Conservation (phyloP, 1,140 invertebrate genomes). For the Vanessa atalanta region DNA sequence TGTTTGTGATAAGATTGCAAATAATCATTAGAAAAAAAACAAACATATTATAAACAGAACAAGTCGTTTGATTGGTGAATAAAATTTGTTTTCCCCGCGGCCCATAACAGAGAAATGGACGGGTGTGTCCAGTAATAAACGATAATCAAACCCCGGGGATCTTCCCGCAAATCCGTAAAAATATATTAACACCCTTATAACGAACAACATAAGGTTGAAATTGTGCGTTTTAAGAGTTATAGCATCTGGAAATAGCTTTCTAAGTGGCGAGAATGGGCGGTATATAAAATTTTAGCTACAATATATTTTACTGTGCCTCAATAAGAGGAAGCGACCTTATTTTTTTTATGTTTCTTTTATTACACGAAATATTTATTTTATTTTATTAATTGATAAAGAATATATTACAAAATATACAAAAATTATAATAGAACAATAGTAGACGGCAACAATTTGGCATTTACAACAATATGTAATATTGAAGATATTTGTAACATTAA, state of each 20-base stretch:
- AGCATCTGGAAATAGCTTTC: slow-evolving; percentile 31
- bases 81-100: slow-evolving; percentile 1
- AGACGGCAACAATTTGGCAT: too few relatives aligned
- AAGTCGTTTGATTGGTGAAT: not conserved
- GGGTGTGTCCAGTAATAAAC: slow-evolving; percentile 44
- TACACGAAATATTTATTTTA: not conserved
- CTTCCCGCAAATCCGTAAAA: slow-evolving; percentile 13
- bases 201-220: slow-evolving; percentile 17
- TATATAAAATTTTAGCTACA: slow-evolving; percentile 25
- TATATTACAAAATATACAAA: too few relatives aligned
- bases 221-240: slow-evolving; percentile 8
- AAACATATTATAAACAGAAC: not conserved
- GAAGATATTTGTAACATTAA: too few relatives aligned
- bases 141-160: slow-evolving; percentile 52
- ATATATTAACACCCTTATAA: slow-evolving; percentile 10
- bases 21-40: not conserved
- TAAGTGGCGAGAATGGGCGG: slow-evolving; percentile 32
- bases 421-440: too few relatives aligned
- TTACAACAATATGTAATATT: too few relatives aligned
- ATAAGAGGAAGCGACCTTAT: not conserved
- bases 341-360: not conserved
- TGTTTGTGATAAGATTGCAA: not conserved
- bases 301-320: slow-evolving; percentile 8
- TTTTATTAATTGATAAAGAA: too few relatives aligned
- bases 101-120: slow-evolving; percentile 14